These are phyloP conservation scores for Labia minor DNA, from an alignment of 2,888 invertebrate genomes.

Conservation along the genomic window DNA sequence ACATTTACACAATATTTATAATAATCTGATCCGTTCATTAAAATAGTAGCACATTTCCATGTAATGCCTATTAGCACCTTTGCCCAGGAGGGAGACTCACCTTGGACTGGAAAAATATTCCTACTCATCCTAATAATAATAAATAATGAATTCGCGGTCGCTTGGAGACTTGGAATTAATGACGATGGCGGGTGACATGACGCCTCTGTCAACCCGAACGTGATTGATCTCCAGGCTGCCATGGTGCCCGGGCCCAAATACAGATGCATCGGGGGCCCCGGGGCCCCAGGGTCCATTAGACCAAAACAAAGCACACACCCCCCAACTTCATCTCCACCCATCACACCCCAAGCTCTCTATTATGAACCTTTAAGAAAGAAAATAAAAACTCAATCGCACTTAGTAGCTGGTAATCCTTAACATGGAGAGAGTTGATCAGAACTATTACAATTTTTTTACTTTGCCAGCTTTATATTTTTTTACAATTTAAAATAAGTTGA, in stretches of 20 bases:
- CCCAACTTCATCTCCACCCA: neutral
- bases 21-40: neutral
- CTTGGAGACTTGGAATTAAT: neutral
- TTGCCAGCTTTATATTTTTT: too few species aligned
- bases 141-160: slow-evolving; percentile 4
- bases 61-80: slow-evolving; percentile 8
- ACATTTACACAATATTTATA: slow-evolving; percentile 5
- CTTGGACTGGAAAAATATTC: neutral
- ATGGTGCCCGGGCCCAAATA: neutral
- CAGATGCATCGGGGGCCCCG: neutral
- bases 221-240: neutral
- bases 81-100: neutral
- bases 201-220: neutral
- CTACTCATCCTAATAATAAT: neutral
- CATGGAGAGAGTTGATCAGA: too few species aligned
- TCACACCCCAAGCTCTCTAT: too few species aligned
- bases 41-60: neutral
- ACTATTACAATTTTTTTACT: too few species aligned
- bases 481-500: too few species aligned
- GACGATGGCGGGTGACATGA: neutral
- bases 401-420: too few species aligned
- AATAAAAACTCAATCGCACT: too few species aligned
- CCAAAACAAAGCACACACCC: neutral
- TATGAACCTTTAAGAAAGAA: too few species aligned
- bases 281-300: slow-evolving; percentile 3